Base-by-base conservation (phyloP, 2,113 vertebrate species). In the Brachypteracias leptosomus region DNA sequence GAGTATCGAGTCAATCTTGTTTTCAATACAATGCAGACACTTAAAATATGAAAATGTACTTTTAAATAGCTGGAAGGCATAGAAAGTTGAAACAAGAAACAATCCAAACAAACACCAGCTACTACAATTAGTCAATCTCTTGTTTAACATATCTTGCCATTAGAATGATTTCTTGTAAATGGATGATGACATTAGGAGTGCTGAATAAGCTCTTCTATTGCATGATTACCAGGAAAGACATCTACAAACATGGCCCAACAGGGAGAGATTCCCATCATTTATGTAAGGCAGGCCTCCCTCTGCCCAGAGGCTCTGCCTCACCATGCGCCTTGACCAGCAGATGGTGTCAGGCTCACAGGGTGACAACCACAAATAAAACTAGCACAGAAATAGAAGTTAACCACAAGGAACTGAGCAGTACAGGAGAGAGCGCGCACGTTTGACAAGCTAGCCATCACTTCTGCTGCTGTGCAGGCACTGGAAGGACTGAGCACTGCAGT, bases 391-490 rank as follows among this genome's bases (percentile, higher is more conserved):
- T 18, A 16, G 36, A 38, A 72, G 28, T 47, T 29, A 72, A 68
- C 28, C 66, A 28, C 47, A 33, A 40, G 73, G 38, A 74, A 44
- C 6, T 0, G 2, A 49, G 75, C 24, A 57, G 57, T 3, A 47
- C 28, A 9, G 0, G 1, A 44, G 18, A n/a, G n/a, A 44, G 10
- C 25, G 20, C 67, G 20, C 25, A 29, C 8, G 40, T 36, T 4
- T 13, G 35, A 38, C 0, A 3, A 35, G 38, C 19, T 31, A 78
- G 8, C 26, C 0, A 1, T 17, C 2, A 1, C 16, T 75, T 55
- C 65, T 72, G 94, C 52, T 61, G 79, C 73, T 57, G 20, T 10
- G 36, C n/a, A 76, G 33, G 74, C 52, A 63, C 1, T 0, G 67
- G n/a, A 78, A 82, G 47, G 42, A 82, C 24, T 19, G 42, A 72